These are phyloP conservation scores for Caenorhabditis sinica DNA, from an alignment of 2,888 invertebrate genomes.

Conservation along the genomic window DNA sequence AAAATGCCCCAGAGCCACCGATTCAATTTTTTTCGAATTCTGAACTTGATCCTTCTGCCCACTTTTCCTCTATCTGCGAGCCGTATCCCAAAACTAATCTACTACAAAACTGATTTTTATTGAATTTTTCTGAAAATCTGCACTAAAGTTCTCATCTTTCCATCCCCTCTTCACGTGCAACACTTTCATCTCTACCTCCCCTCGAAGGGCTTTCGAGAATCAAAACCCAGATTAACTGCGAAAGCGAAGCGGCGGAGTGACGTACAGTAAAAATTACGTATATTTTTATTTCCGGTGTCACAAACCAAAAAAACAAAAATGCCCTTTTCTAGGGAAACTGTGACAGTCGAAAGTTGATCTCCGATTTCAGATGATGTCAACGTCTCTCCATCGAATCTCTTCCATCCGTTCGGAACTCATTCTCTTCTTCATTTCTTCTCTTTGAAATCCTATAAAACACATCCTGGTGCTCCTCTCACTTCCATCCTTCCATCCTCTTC, in stretches of 20 bases:
- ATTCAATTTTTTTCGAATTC: too few species aligned
- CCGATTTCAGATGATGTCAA: conserved; percentile 29
- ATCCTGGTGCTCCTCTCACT: conserved; percentile 11
- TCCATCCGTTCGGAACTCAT: neutral
- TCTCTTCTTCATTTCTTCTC: neutral
- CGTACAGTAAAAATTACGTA: neutral
- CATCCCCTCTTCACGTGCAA: too few species aligned
- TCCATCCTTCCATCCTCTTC: conserved; percentile 5
- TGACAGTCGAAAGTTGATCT: conserved; percentile 47
- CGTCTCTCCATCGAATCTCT: neutral
- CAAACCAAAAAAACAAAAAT: conserved; percentile 35
- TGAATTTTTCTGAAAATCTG: too few species aligned
- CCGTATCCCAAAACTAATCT: too few species aligned
- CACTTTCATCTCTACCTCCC: neutral
- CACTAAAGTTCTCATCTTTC: too few species aligned
- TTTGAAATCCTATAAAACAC: conserved; percentile 28
- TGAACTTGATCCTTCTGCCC: too few species aligned
- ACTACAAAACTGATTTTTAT: too few species aligned
- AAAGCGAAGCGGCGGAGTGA: neutral
- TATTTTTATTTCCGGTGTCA: neutral
- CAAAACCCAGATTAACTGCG: neutral
- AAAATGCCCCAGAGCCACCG: too few species aligned
- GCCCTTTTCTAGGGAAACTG: neutral
- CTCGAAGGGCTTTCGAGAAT: neutral
- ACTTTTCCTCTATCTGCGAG: too few species aligned